A percentile compares a stretch with the other conserved stretches of the same genome.
Evolutionary conservation across 2,797 vertebrate genomes (phyloP).

Genomic region (Sternotherus odoratus): DNA sequence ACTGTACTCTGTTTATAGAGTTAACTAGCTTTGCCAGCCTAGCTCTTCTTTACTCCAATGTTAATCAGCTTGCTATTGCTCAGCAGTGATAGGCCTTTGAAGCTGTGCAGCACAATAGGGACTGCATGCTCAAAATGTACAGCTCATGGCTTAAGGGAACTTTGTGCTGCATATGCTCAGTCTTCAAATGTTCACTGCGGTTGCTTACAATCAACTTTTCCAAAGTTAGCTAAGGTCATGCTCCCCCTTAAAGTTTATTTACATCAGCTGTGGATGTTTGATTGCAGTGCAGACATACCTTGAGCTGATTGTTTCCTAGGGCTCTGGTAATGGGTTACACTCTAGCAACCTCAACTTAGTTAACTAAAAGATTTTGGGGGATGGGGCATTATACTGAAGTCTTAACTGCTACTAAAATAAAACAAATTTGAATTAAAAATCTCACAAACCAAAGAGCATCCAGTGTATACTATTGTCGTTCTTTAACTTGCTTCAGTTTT

Average conservation of each 20-base stretch:
- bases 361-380: not conserved
- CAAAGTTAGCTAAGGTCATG: not conserved
- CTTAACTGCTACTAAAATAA: too few species aligned
- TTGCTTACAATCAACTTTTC: not conserved
- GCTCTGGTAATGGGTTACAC: not conserved
- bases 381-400: not conserved
- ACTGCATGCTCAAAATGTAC: not conserved
- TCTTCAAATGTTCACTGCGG: not conserved
- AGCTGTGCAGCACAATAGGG: not conserved
- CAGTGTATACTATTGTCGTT: not conserved
- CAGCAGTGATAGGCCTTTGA: not conserved
- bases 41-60: not conserved
- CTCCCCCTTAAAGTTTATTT: not conserved
- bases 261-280: not conserved
- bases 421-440: not conserved
- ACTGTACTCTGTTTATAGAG: not conserved
- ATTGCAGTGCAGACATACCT: not conserved
- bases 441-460: not conserved
- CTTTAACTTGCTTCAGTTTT: not conserved
- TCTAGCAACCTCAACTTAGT: not conserved
- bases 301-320: not conserved
- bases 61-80: slow-evolving; percentile 20
- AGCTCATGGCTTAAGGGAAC: not conserved
- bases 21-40: slow-evolving; percentile 24
- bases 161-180: not conserved